These are phyloP conservation scores for Syngnathoides biaculeatus DNA, from an alignment of 2,113 vertebrate species.

Conservation along the genomic window DNA sequence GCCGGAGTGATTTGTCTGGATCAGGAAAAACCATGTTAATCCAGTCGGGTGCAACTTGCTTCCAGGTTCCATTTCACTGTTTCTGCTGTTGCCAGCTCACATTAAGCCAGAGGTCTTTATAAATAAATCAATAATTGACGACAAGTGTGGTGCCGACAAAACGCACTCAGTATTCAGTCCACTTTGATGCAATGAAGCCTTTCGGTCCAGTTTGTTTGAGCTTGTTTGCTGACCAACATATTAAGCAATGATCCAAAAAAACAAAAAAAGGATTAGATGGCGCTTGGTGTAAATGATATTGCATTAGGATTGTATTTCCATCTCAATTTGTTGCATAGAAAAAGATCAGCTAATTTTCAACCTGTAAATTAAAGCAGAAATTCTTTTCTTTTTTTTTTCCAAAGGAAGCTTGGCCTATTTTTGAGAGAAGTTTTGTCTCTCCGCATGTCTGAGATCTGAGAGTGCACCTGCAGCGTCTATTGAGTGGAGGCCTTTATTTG, in stretches of 20 bases:
- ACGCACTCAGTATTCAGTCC: conserved; percentile 20
- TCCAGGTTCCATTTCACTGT: not conserved
- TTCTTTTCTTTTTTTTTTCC: not conserved
- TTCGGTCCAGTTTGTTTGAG: conserved; percentile 22
- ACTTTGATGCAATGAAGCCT: conserved; percentile 34
- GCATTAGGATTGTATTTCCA: not conserved
- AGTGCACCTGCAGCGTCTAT: not conserved
- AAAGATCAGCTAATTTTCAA: not conserved
- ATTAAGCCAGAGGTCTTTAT: conserved; percentile 12
- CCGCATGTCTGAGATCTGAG: not conserved
- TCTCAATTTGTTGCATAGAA: not conserved
- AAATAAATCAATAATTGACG: conserved; percentile 30
- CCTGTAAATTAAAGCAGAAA: not conserved
- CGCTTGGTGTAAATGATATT: not conserved
- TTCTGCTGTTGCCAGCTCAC: conserved; percentile 4
- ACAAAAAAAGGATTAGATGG: not conserved
- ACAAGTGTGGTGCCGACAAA: conserved; percentile 19
- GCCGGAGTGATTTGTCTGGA: not conserved
- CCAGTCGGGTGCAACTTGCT: not conserved
- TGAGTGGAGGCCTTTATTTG: not conserved
- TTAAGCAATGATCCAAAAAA: not conserved
- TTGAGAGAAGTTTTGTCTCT: not conserved
- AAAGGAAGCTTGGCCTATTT: not conserved
- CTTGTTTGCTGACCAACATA: conserved; percentile 33
- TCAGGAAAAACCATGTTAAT: not conserved